Evolutionary conservation across 2,888 invertebrate genomes (phyloP), one percentile per base, ranked within the genome.

Genomic region (Branchinecta sandiegonensis): DNA sequence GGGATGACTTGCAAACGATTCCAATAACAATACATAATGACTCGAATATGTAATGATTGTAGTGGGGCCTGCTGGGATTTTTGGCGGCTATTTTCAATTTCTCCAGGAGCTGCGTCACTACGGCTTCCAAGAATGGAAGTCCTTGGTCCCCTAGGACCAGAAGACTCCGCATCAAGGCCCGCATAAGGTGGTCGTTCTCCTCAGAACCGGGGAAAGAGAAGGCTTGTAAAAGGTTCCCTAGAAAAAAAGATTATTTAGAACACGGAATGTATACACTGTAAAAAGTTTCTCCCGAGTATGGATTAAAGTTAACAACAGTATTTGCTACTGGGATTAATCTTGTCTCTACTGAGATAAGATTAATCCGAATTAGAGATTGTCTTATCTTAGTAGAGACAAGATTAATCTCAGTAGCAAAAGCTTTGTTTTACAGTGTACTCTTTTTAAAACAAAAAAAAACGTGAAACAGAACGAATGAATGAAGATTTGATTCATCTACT

Each of bases 141-240:
- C 90, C 84, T 10, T 82, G 82, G 48, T 89, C 90, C 77, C 94
- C 90, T 14, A 95, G 80, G 23, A 87, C 84, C 1, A 87, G 85
- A 75, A 95, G 85, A 66, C 86, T 87, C 71, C 94, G 83, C 85
- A 96, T 92, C n/a, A 96, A 85, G 3, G 94, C 94, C 83, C 94
- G 96, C 94, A 99, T 99, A 9, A 92, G 85, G 76, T 99, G 97
- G 78, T 97, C 96, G 78, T 97, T 97, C 80, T 97, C 95, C 72
- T 86, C 85, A 0, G 90, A 89, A 6, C 86, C 86, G 1, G 85
- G 83, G 72, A 83, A 80, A 9, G 85, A 84, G 68, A 97, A 81
- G 17, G 87, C 85, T 1, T 80, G 80, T 78, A 96, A 91, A 47
- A 97, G 81, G 68, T 87, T 86, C 8, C 82, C 80, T 12, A 97